phyloP scores from a whole-genome alignment of 2,888 invertebrate genomes.

The Stenolophus ochropezus region DNA sequence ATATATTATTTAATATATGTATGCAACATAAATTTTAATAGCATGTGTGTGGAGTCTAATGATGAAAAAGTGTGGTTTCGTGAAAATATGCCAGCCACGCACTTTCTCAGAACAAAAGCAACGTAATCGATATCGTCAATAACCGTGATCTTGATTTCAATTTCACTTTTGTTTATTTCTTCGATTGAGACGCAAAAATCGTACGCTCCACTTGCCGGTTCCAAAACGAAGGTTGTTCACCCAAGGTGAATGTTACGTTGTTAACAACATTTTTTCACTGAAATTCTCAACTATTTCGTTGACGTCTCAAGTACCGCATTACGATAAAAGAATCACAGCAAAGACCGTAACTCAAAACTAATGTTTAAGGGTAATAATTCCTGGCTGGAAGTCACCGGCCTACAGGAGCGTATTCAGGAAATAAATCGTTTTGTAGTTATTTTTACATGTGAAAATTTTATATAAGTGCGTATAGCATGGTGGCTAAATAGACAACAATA shows the following conservation, averaged over 20 bases:
- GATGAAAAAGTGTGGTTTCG: background rate
- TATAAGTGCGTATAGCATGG: too few relatives aligned
- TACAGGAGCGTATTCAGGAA: background rate
- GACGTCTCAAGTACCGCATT: constrained; percentile 31
- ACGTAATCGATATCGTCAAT: constrained; percentile 5
- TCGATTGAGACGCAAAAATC: constrained; percentile 1
- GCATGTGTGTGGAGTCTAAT: background rate
- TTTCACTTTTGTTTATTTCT: constrained; percentile 22
- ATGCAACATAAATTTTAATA: background rate
- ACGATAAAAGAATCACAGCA: constrained; percentile 39
- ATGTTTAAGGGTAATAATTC: constrained; percentile 46
- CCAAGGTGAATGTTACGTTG: constrained; percentile 37
- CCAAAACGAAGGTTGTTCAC: constrained; percentile 36
- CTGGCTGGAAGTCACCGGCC: constrained; percentile 4
- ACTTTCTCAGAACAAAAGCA: constrained; percentile 29
- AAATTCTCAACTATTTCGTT: constrained; percentile 24
- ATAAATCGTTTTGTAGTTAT: background rate
- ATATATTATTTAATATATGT: background rate
- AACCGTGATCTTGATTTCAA: background rate
- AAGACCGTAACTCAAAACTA: constrained; percentile 36
- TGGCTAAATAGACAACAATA: too few relatives aligned
- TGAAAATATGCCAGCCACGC: background rate
- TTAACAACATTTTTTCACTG: constrained; percentile 36
- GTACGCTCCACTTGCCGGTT: constrained; percentile 11
- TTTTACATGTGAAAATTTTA: too few relatives aligned